Conservation (phyloP, 2,888 invertebrate species). For the Dendrolimus pini region DNA sequence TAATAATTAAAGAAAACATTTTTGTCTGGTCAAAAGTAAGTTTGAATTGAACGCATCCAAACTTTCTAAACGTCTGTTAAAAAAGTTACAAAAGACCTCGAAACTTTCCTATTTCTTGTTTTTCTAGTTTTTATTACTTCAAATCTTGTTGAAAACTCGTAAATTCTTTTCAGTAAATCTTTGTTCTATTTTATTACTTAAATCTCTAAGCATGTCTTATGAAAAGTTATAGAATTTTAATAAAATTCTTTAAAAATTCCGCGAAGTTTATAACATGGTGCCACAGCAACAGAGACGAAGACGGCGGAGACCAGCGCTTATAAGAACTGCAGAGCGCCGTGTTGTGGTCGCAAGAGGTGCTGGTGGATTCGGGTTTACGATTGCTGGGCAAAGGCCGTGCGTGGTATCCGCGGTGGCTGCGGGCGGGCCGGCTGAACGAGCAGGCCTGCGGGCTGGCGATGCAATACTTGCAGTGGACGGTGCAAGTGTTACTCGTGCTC, state of each 20-base stretch:
- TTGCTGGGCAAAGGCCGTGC: conserved; percentile 97
- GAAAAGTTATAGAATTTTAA: not conserved
- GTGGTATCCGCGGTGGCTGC: conserved; percentile 94
- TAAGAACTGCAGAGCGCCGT: conserved; percentile 80
- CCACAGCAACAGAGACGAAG: conserved; percentile 67
- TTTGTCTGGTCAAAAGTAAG: no score
- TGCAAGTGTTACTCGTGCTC: conserved; percentile 91
- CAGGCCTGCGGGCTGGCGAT: conserved; percentile 94
- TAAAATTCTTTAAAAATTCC: conserved; percentile 11
- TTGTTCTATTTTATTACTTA: conserved; percentile 9
- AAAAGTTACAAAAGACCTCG: conserved; percentile 34
- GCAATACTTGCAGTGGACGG: conserved; percentile 95
- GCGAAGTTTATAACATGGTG: conserved; percentile 47
- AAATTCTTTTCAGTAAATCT: conserved; percentile 2
- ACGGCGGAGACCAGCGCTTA: conserved; percentile 55
- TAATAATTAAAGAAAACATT: no score
- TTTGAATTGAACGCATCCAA: conserved; percentile 36
- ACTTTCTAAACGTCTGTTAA: conserved; percentile 65
- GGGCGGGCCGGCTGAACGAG: conserved; percentile 90
- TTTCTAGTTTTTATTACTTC: conserved; percentile 50
- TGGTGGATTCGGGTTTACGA: conserved; percentile 98
- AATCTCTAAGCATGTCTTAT: conserved; percentile 15
- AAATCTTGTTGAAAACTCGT: not conserved
- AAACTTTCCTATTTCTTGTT: conserved; percentile 64
- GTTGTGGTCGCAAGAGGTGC: conserved; percentile 91